Evolutionary conservation across 2,113 vertebrate species (phyloP).

Genomic region (Leuciscus idus): DNA sequence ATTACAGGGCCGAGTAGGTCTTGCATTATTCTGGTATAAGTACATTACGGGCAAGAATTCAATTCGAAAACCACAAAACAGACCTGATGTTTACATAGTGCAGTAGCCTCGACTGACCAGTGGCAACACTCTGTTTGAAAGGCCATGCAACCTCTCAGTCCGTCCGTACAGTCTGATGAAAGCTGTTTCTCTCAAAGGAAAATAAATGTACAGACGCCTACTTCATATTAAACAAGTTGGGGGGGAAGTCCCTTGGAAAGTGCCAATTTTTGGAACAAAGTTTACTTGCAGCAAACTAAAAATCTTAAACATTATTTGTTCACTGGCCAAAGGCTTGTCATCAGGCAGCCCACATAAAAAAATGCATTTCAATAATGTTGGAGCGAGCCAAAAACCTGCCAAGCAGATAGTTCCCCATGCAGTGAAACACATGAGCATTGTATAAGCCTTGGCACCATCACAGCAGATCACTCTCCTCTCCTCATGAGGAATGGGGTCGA

Average conservation of each 20-base stretch:
- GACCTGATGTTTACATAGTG: constrained; percentile 1
- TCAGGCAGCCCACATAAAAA: constrained; percentile 70
- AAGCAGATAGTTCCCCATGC: constrained; percentile 57
- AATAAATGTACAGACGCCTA: constrained; percentile 38
- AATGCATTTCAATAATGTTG: constrained; percentile 69
- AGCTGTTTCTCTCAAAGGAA: constrained; percentile 33
- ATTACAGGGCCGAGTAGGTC: too few relatives aligned
- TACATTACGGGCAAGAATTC: neutral
- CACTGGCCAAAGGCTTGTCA: constrained; percentile 68
- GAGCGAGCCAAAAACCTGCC: constrained; percentile 69
- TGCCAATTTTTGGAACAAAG: constrained; percentile 59
- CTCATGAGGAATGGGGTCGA: constrained; percentile 45
- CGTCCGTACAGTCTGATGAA: constrained; percentile 28
- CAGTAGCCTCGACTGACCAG: constrained; percentile 29
- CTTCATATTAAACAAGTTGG: constrained; percentile 31
- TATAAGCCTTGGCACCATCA: constrained; percentile 42
- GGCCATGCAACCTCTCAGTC: neutral
- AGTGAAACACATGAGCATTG: constrained; percentile 57
- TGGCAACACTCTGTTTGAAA: constrained; percentile 24
- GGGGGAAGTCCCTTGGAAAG: neutral
- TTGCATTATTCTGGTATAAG: neutral
- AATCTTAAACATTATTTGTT: constrained; percentile 65
- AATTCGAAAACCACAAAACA: neutral
- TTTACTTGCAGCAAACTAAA: constrained; percentile 64
- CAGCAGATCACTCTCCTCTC: constrained; percentile 47